phyloP scores from a whole-genome alignment of 1,140 invertebrate genomes.

The Conus betulinus region DNA sequence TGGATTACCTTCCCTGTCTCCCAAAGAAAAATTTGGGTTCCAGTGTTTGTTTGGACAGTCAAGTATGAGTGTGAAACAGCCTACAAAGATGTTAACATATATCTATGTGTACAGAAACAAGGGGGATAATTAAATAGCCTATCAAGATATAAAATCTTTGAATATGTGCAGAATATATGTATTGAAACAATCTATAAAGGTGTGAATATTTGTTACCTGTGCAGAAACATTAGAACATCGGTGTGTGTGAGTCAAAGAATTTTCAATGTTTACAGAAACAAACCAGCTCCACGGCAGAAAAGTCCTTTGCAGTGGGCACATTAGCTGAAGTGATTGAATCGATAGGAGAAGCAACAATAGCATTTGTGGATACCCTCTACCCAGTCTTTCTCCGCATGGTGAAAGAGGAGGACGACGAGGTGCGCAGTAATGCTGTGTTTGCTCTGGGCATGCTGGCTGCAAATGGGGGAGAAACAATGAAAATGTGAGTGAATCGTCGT shows the following conservation, averaged over 20 bases:
- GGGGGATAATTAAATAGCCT: neutral
- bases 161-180: neutral
- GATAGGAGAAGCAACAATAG: conserved; percentile 77
- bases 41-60: no score
- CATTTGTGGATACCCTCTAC: conserved; percentile 81
- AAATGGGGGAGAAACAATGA: conserved; percentile 80
- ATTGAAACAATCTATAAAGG: neutral
- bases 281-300: conserved; percentile 80
- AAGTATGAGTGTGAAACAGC: no score
- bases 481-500: conserved; percentile 76
- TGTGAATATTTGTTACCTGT: neutral
- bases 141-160: neutral
- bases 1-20: no score
- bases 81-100: no score
- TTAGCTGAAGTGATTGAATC: conserved; percentile 84
- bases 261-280: conserved; percentile 76
- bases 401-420: conserved; percentile 82
- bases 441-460: conserved; percentile 84
- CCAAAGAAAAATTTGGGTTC: no score
- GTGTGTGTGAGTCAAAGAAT: neutral
- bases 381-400: conserved; percentile 81
- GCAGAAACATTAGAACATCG: neutral
- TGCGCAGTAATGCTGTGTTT: conserved; percentile 86
- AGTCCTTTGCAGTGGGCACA: conserved; percentile 84
- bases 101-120: no score